Evolutionary conservation across 2,113 vertebrate species (phyloP).

Genomic region (Engystomops pustulosus): DNA sequence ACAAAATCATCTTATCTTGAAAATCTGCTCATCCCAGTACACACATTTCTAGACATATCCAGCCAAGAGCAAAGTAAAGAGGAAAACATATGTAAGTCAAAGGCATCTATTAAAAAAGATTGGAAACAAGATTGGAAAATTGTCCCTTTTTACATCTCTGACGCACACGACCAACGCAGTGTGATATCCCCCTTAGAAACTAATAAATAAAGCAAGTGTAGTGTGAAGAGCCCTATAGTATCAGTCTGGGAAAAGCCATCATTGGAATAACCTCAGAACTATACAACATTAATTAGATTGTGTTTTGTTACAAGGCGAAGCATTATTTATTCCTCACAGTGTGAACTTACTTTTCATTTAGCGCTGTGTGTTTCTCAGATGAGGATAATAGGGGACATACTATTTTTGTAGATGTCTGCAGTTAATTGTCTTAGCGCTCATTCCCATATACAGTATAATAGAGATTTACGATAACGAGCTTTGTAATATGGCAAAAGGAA

Average conservation of each 20-base stretch:
- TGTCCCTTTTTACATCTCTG: not conserved
- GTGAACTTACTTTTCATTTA: slow-evolving; percentile 4
- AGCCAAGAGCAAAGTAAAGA: too few relatives aligned
- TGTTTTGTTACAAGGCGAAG: not conserved
- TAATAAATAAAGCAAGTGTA: not conserved
- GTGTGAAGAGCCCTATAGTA: not conserved
- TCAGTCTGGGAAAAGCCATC: not conserved
- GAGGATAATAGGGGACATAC: not conserved
- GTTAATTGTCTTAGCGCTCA: not conserved
- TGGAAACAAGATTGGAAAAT: too few relatives aligned
- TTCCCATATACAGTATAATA: slow-evolving; percentile 8
- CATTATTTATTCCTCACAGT: slow-evolving; percentile 3
- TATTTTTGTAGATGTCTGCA: slow-evolving; percentile 1
- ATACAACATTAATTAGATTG: not conserved
- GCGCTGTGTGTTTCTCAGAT: not conserved
- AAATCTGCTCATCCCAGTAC: too few relatives aligned
- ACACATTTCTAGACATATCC: too few relatives aligned
- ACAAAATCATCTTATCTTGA: too few relatives aligned
- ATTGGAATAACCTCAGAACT: not conserved
- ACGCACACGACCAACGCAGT: too few relatives aligned
- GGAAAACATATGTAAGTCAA: too few relatives aligned
- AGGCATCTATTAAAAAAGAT: too few relatives aligned
- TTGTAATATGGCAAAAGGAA: not conserved
- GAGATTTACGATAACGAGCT: slow-evolving; percentile 1
- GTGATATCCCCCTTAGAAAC: not conserved